Percentiles rank a stretch among this genome's conserved stretches.
phyloP scores from a whole-genome alignment of 2,888 invertebrate genomes.

The Pimpla rufipes region DNA sequence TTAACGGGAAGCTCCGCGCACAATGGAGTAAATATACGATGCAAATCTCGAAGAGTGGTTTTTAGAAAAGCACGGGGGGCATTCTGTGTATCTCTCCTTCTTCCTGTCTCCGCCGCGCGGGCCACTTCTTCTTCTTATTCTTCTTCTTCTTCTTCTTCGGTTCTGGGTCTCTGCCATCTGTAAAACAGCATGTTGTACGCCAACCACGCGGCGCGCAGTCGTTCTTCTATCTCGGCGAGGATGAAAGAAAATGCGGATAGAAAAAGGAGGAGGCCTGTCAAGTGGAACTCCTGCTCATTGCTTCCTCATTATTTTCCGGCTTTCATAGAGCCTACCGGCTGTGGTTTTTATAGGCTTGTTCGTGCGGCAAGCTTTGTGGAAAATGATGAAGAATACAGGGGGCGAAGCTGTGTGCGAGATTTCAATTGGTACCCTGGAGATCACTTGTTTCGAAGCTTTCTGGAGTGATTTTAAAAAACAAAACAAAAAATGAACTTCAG shows the following conservation, averaged over 20 bases:
- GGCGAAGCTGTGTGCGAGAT: neutral
- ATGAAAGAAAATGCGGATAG: conserved; percentile 10
- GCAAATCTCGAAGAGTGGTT: conserved; percentile 69
- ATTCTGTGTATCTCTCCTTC: conserved; percentile 12
- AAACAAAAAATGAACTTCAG: no score
- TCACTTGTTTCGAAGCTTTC: neutral
- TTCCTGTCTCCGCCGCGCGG: neutral
- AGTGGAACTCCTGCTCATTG: neutral
- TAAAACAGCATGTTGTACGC: conserved; percentile 46
- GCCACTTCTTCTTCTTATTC: conserved; percentile 32
- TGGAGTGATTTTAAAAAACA: no score
- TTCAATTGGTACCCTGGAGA: neutral
- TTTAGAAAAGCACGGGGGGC: conserved; percentile 48
- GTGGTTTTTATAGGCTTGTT: neutral
- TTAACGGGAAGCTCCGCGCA: conserved; percentile 43
- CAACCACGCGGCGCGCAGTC: neutral
- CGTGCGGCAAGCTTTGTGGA: neutral
- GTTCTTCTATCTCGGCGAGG: conserved; percentile 16
- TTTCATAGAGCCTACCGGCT: neutral
- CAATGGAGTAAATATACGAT: conserved; percentile 66
- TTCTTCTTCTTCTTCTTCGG: conserved; percentile 14
- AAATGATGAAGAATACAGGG: neutral
- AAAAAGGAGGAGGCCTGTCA: neutral
- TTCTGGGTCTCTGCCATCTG: conserved; percentile 52
- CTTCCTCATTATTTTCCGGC: neutral